Base-by-base conservation (phyloP, 2,888 invertebrate species). In the Gari tellinella region DNA sequence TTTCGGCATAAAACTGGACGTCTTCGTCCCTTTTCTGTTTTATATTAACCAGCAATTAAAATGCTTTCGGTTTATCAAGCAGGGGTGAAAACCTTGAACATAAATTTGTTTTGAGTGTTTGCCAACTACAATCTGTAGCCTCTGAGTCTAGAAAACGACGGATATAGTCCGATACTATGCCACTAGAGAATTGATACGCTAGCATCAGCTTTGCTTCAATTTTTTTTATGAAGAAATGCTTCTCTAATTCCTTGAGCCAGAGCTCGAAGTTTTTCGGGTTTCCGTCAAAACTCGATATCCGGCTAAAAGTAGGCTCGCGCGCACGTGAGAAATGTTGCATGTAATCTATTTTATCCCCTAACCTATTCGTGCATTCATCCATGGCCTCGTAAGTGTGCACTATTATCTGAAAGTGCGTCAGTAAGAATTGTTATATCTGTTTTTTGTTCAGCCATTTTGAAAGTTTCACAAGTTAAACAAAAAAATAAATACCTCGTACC, bases 21-120 rank as follows among this genome's bases (percentile, higher is more conserved):
- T 19, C 5, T 14, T 17, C 48, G 2, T 23, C 48, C 3, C 12
- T 17, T 19, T 48, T 48, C 23, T 5, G 48, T 21, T 48, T 53
- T 12, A 53, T 53, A n/a, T 17, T 37, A 19, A 53, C 53, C 2
- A 53, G 19, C n/a, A 40, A 40, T 21, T 53, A 19, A 19, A 53
- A 53, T 4, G 52, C 37, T 19, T 19, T 26, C 4, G 38, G 53
- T 19, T 53, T 53, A 19, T 53, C 53, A 37, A 53, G 38, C 17
- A 38, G 21, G 15, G 53, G 38, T 12, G 38, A 53, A 15, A 53
- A 53, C n/a, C 53, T 40, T 21, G 53, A 53, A 14, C 40, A 40
- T 19, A 53, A 40, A 53, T 53, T 53, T 17, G 38, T 21, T 31
- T 37, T 53, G 12, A 53, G 38, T 2, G 38, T 53, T 19, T 1